These are phyloP conservation scores for Hystrix brachyura DNA, from an alignment of 2,113 vertebrate genomes.

Conservation along the genomic window DNA sequence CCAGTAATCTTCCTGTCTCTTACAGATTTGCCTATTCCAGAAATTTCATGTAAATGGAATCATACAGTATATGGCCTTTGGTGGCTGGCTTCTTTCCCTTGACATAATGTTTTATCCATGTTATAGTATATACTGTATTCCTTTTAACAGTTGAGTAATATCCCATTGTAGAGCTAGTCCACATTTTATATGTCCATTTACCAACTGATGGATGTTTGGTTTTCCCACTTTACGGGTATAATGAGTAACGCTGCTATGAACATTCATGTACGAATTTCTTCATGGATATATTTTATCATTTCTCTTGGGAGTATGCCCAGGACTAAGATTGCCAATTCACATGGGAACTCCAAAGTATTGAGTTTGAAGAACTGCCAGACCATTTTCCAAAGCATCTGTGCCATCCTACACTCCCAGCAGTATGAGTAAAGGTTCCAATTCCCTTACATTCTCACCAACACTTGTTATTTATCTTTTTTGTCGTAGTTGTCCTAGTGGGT, in stretches of 20 bases:
- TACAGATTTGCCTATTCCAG: background rate
- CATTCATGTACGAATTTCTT: background rate
- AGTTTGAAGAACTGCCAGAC: background rate
- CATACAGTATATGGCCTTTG: background rate
- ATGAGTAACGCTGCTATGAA: background rate
- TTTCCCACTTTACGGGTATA: background rate
- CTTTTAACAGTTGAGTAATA: background rate
- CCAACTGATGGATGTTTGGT: background rate
- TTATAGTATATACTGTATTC: background rate
- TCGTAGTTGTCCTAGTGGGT: background rate
- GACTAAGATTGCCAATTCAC: background rate
- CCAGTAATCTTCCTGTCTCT: background rate
- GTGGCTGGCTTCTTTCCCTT: background rate
- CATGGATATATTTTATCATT: background rate
- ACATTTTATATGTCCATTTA: background rate
- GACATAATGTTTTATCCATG: background rate
- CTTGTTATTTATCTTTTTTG: background rate
- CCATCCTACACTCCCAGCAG: background rate
- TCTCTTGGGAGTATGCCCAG: background rate
- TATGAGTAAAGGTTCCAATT: background rate
- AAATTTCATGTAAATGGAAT: background rate
- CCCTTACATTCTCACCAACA: background rate
- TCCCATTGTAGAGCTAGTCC: background rate
- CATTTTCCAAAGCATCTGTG: background rate
- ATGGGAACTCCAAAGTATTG: background rate